Conservation (phyloP, 2,797 vertebrate genomes). For the Rhadinocentrus ornatus region DNA sequence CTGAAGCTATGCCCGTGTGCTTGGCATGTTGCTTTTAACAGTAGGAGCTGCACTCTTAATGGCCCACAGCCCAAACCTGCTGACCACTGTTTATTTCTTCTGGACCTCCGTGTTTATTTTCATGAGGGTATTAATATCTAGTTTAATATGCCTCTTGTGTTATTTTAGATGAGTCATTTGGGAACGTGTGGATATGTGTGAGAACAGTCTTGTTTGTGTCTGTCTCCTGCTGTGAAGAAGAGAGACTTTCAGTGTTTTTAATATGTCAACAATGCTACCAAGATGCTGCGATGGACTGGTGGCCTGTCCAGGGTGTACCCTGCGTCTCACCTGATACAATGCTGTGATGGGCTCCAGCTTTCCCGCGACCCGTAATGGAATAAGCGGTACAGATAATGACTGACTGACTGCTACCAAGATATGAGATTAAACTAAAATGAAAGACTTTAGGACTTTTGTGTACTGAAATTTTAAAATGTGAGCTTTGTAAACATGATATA, state of each 20-base stretch:
- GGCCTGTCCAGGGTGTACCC: too few relatives aligned
- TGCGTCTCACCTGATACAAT: too few relatives aligned
- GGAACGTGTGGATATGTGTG: conserved; percentile 72
- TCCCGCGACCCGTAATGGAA: too few relatives aligned
- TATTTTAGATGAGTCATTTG: conserved; percentile 71
- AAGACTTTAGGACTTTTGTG: not conserved
- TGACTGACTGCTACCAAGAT: not conserved
- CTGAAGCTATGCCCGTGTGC: conserved; percentile 14
- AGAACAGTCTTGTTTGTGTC: conserved; percentile 68
- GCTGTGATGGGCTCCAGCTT: too few relatives aligned
- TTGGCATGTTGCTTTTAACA: conserved; percentile 43
- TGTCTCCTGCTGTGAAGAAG: conserved; percentile 31
- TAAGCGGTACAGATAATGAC: too few relatives aligned
- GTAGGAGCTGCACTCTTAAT: conserved; percentile 42
- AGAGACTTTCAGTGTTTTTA: conserved; percentile 20
- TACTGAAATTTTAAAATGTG: conserved; percentile 11
- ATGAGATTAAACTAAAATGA: conserved; percentile 28
- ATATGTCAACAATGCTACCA: conserved; percentile 1
- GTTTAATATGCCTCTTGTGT: conserved; percentile 68
- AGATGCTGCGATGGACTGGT: too few relatives aligned
- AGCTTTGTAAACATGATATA: conserved; percentile 34
- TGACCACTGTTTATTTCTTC: conserved; percentile 63
- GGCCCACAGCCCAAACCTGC: conserved; percentile 33
- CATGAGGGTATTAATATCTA: conserved; percentile 66
- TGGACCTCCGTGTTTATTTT: conserved; percentile 62